phyloP scores from a whole-genome alignment of 2,797 vertebrate species.

The Macropus fuliginosus region DNA sequence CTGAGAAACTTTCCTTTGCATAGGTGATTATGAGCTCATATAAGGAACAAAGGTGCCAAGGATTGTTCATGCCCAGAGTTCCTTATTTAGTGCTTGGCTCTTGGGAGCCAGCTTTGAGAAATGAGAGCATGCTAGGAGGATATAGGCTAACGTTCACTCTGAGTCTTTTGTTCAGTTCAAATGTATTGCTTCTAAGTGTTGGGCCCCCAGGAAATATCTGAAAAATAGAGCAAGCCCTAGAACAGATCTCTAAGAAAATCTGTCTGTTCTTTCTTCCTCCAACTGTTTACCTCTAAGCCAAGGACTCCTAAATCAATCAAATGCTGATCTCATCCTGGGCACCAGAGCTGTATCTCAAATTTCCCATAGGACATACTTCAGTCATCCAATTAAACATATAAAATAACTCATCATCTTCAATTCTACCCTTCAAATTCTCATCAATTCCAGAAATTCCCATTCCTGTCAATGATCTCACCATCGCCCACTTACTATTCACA shows the following conservation, averaged over 20 bases:
- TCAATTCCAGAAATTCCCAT: neutral
- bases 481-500: neutral
- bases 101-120: neutral
- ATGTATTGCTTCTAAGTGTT: neutral
- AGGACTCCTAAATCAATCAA: neutral
- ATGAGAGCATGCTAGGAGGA: neutral
- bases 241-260: neutral
- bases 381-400: neutral
- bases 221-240: neutral
- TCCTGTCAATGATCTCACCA: neutral
- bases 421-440: conserved; percentile 24
- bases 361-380: neutral
- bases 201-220: neutral
- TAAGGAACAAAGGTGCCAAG: neutral
- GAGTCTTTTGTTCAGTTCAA: neutral
- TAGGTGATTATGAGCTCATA: neutral
- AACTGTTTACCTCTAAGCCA: neutral
- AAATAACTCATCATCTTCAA: neutral
- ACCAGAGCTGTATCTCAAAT: neutral
- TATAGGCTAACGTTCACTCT: neutral
- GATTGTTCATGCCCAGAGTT: neutral
- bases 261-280: neutral
- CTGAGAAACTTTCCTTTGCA: neutral
- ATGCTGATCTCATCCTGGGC: neutral
- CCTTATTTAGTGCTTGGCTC: neutral